Conservation (phyloP, 2,113 vertebrate genomes). For the Caranx melampygus region DNA sequence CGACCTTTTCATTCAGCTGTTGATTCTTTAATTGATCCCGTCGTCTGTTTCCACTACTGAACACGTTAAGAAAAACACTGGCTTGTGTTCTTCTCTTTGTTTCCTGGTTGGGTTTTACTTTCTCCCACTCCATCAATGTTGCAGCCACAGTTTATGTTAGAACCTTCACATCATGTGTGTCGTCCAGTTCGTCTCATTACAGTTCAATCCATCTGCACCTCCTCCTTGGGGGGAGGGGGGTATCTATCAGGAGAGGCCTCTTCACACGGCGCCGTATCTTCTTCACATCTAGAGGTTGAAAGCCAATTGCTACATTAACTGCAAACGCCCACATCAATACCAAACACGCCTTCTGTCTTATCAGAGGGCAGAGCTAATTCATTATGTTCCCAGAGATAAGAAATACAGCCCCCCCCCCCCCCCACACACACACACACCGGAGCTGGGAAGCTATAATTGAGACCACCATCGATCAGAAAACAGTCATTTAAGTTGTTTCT, state of each 20-base stretch:
- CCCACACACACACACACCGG: slow-evolving; percentile 6
- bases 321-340: slow-evolving; percentile 37
- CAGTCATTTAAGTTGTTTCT: too few species aligned
- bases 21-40: too few species aligned
- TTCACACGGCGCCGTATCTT: slow-evolving; percentile 11
- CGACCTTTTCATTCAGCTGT: too few species aligned
- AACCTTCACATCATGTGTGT: too few species aligned
- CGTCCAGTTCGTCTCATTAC: slow-evolving; percentile 34
- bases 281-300: slow-evolving; percentile 21
- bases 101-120: too few species aligned
- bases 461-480: too few species aligned
- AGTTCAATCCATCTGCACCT: not conserved
- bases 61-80: too few species aligned
- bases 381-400: slow-evolving; percentile 39
- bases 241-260: not conserved
- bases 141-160: too few species aligned
- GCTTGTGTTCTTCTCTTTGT: too few species aligned
- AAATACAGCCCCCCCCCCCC: not conserved
- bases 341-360: slow-evolving; percentile 13
- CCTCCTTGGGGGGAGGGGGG: not conserved
- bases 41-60: too few species aligned
- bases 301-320: slow-evolving; percentile 17
- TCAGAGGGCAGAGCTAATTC: slow-evolving; percentile 30
- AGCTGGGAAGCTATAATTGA: too few species aligned
- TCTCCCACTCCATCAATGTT: too few species aligned